Evolutionary conservation across 1,140 invertebrate species (phyloP), one percentile per base, ranked within the genome.

Genomic region (Manduca sexta): DNA sequence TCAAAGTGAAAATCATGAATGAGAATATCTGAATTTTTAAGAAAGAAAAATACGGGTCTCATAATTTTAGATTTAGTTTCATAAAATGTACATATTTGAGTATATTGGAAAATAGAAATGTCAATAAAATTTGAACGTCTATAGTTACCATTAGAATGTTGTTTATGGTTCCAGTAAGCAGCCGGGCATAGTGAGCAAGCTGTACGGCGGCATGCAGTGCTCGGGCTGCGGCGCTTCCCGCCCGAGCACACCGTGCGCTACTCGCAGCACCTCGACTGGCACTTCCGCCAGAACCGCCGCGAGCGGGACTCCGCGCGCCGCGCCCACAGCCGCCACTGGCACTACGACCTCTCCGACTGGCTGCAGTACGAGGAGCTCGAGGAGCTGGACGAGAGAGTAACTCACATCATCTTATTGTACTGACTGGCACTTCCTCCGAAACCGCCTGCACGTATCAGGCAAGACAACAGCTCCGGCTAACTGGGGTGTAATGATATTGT

Each of bases 231-330:
- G 97, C 12, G 97, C 33, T 98, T 98, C 78, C 92, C 93, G 8
- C 91, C 94, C 0, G 93, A 96, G 74, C 92, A 95, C 64, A 95
- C 94, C 1, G 93, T 95, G 18, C 91, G 92, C 45, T 95, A 98
- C 74, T 94, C 94, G 54, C 94, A 96, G 73, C 97, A 98, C 86
- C 88, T 98, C 18, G 97, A 99, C 84, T 98, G 97, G 97, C 97
- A 99, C 87, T 98, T 98, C 84, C 87, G 97, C 7, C 94, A 96
- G 77, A 99, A 99, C 82, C 87, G 95, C 7, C 88, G 92, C 35
- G 95, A 96, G 64, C 92, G 95, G 49, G 94, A 96, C 64, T 93
- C 94, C 0, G 91, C 92, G 0, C 89, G 93, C 15, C 93, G 95
- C 40, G 93, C 95, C 0, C 92, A 94, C 56, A 93, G 93, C 11